Evolutionary conservation across 53 echinoderm and acorn worm species (phyloP).

Genomic region (Astropecten irregularis): DNA sequence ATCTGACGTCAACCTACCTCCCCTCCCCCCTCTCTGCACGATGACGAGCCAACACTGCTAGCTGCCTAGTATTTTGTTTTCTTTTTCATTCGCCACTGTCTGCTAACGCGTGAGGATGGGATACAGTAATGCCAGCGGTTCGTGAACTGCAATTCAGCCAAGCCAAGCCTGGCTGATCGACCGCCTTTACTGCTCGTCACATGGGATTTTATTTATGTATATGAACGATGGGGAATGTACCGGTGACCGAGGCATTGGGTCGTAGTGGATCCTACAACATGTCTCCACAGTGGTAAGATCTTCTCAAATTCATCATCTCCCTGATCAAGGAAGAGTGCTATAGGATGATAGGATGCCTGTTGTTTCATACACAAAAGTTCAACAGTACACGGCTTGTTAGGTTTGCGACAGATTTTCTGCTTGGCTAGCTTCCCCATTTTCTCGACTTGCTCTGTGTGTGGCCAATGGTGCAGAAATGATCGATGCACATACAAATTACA

Average conservation of each 20-base stretch:
- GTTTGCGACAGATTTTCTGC: too few relatives aligned
- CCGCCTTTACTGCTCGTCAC: too few relatives aligned
- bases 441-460: too few relatives aligned
- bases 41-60: neutral
- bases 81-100: conserved; percentile 12
- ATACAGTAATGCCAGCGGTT: neutral
- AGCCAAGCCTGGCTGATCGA: too few relatives aligned
- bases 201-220: too few relatives aligned
- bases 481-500: too few relatives aligned
- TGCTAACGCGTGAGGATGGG: neutral
- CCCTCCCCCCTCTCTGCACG: neutral
- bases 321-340: too few relatives aligned
- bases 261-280: conserved; percentile 64
- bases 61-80: too few relatives aligned
- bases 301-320: too few relatives aligned
- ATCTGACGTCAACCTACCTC: conserved; percentile 21
- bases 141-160: neutral
- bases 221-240: conserved; percentile 57
- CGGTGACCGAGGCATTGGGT: conserved; percentile 48
- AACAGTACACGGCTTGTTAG: neutral
- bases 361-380: neutral
- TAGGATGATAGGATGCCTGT: neutral
- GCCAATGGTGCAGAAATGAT: too few relatives aligned
- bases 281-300: conserved; percentile 55
- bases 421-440: too few relatives aligned